Base-by-base conservation (phyloP, 1,140 invertebrate species). In the Tetragonula clypearis region DNA sequence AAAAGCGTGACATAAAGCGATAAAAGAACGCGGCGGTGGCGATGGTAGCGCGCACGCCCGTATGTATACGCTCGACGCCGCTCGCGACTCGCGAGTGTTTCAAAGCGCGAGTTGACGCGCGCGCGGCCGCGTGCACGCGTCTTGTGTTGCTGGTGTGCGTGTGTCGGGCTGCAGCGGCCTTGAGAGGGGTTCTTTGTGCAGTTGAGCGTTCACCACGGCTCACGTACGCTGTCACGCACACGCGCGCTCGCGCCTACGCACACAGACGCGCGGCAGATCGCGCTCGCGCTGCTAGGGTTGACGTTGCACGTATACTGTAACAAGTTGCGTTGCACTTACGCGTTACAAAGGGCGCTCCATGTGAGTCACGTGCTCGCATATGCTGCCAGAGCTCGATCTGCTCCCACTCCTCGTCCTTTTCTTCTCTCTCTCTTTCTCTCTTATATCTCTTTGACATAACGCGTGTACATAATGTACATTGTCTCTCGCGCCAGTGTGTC, bases 161-260 rank as follows among this genome's bases (percentile, higher is more conserved):
- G 78, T 35, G 87, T 86, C 91, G 92, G 90, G 85, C 89, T 92
- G 86, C 86, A 62, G 76, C 91, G 93, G 93, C 94, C 94, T 94
- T 95, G 94, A 94, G 92, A 92, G 92, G 87, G 93, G 92, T 93
- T 95, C 94, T 95, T 95, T 95, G 94, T 94, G 93, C 93, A 89
- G 92, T 91, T 91, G 91, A 93, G 92, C 92, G 90, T 91, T 92
- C 90, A 90, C 87, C 91, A 87, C 84, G 80, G 87, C 82, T 88
- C 88, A 86, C 90, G 89, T 79, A 79, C 55, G 71, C 84, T 86
- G 87, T 87, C 41, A 53, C 26, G 86, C 85, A 88, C 82, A 87
- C 90, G 86, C 56, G 21, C 55, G 60, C 35, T 77, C 83, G 60
- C 72, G 56, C 26, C 30, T 65, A 82, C 81, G 85, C 69, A 17